Percentiles rank a stretch among this genome's conserved stretches.
These are phyloP conservation scores for Melierax canorus DNA, from an alignment of 2,113 vertebrate genomes.

Conservation along the genomic window DNA sequence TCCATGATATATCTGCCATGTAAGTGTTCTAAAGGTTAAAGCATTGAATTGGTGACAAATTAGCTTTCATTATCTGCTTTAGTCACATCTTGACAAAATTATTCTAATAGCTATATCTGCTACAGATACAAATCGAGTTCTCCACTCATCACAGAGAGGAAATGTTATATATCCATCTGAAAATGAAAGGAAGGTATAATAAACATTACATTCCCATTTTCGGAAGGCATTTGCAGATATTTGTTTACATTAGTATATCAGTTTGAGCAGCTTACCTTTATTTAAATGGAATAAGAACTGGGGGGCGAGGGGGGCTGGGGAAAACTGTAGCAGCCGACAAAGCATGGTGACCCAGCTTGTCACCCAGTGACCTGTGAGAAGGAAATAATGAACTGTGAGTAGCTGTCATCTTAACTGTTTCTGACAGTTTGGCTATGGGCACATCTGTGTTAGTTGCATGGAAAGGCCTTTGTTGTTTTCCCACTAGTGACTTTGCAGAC, in stretches of 20 bases:
- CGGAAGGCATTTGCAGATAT: slow-evolving; percentile 10
- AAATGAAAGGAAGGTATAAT: background rate
- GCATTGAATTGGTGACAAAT: background rate
- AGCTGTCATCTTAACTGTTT: slow-evolving; percentile 92
- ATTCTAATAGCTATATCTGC: background rate
- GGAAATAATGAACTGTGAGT: slow-evolving; percentile 99
- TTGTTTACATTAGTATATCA: slow-evolving; percentile 58
- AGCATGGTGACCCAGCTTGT: slow-evolving; percentile 94
- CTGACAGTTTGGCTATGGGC: slow-evolving; percentile 95
- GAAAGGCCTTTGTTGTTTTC: slow-evolving; percentile 86
- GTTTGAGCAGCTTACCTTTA: slow-evolving; percentile 64
- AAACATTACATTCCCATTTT: background rate
- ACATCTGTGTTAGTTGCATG: slow-evolving; percentile 91
- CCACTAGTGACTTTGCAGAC: slow-evolving; percentile 84
- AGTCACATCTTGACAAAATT: slow-evolving; percentile 17
- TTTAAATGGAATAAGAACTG: slow-evolving; percentile 60
- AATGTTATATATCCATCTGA: background rate
- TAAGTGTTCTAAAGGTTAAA: slow-evolving; percentile 7
- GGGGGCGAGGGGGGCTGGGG: slow-evolving; percentile 3
- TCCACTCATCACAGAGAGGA: background rate
- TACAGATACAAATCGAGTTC: background rate
- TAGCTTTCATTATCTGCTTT: slow-evolving; percentile 45
- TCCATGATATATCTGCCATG: background rate
- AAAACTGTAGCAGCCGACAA: slow-evolving; percentile 79
- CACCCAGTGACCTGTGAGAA: slow-evolving; percentile 98